Percentiles rank a stretch among this genome's conserved stretches.
Evolutionary conservation across 2,797 vertebrate species (phyloP).

Genomic region (Paramormyrops hopkinsi): DNA sequence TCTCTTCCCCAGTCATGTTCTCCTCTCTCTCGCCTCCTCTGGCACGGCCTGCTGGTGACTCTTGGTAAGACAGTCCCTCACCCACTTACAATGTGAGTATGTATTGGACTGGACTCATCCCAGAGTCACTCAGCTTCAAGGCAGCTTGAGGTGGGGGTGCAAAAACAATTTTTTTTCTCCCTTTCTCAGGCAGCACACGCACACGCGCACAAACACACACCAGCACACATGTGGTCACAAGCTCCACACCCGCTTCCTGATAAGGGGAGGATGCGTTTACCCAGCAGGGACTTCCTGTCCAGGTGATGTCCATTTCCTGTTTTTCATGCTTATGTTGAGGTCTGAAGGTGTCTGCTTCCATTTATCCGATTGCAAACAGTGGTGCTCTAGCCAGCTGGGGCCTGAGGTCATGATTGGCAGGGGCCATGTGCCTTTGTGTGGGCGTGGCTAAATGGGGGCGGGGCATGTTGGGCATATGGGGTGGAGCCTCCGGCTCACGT

Average conservation of each 20-base stretch:
- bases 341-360: conserved; percentile 11
- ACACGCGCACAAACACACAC: neutral
- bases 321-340: neutral
- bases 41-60: neutral
- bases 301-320: neutral
- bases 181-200: neutral
- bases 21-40: neutral
- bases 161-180: neutral
- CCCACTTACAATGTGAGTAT: neutral
- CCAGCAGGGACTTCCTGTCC: conserved; percentile 14
- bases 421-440: neutral
- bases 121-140: conserved; percentile 9
- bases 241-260: conserved; percentile 3
- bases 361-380: neutral
- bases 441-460: conserved; percentile 25
- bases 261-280: neutral
- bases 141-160: neutral
- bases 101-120: neutral
- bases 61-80: neutral
- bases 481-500: conserved; percentile 65
- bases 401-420: conserved; percentile 21
- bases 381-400: conserved; percentile 10
- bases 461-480: conserved; percentile 29
- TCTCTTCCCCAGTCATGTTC: neutral
- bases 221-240: neutral